Evolutionary conservation across 2,888 invertebrate species (phyloP).

Genomic region (Thalpophila matura): DNA sequence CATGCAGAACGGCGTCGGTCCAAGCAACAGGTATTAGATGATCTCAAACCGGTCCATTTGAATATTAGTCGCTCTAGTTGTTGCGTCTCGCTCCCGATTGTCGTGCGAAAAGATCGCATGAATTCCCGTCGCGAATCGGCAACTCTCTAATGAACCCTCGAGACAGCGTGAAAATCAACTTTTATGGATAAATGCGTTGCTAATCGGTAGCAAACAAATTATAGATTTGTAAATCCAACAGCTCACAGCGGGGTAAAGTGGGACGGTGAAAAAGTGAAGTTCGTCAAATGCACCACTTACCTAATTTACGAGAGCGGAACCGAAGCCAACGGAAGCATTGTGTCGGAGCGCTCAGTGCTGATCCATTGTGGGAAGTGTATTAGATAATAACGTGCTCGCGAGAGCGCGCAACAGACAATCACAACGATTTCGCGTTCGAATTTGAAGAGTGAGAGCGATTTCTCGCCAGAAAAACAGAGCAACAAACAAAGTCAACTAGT

Average conservation of each 20-base stretch:
- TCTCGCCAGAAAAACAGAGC: conserved; percentile 42
- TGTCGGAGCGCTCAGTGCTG: conserved; percentile 76
- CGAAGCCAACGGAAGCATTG: conserved; percentile 84
- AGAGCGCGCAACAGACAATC: conserved; percentile 84
- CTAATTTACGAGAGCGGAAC: conserved; percentile 90
- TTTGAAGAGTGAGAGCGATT: conserved; percentile 81
- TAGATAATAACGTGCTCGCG: conserved; percentile 87
- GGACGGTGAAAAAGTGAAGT: conserved; percentile 87
- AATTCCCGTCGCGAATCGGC: conserved; percentile 77
- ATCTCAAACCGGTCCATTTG: conserved; percentile 81
- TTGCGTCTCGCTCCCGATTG: conserved; percentile 84
- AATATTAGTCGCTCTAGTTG: conserved; percentile 88
- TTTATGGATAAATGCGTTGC: conserved; percentile 79
- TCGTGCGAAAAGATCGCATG: conserved; percentile 84
- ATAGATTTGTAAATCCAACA: conserved; percentile 76
- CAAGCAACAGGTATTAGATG: conserved; percentile 68
- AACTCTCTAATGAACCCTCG: conserved; percentile 77
- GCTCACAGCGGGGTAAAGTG: conserved; percentile 73
- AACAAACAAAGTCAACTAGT: conserved; percentile 23
- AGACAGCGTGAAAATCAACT: conserved; percentile 81
- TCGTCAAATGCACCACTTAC: conserved; percentile 89
- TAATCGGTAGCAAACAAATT: conserved; percentile 83
- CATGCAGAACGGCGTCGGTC: conserved; percentile 70
- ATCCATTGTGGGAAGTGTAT: conserved; percentile 83
- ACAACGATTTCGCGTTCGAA: conserved; percentile 77